Percentiles rank a stretch among this genome's conserved stretches.
phyloP scores from a whole-genome alignment of 2,113 vertebrate species.

The Nycticebus coucang region DNA sequence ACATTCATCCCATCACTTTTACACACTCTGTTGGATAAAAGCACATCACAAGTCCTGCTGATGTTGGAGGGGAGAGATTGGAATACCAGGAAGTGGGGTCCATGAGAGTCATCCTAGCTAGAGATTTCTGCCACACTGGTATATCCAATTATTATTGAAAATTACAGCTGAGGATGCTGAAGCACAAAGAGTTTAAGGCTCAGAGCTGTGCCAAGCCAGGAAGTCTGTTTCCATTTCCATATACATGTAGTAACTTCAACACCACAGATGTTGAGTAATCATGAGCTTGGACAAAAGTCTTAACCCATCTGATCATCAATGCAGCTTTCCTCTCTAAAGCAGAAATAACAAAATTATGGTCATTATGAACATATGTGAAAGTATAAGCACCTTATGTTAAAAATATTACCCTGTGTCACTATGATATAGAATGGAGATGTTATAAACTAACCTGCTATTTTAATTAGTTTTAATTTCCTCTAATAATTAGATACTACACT shows the following conservation, averaged over 20 bases:
- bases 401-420: background rate
- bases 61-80: no score
- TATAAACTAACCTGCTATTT: background rate
- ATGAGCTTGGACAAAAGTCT: background rate
- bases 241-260: background rate
- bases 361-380: background rate
- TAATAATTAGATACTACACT: background rate
- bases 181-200: background rate
- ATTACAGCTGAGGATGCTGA: background rate
- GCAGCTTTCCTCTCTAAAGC: background rate
- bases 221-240: background rate
- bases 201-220: background rate
- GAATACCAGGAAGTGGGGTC: background rate
- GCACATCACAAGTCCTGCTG: background rate
- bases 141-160: background rate
- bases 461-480: background rate
- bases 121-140: background rate
- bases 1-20: background rate
- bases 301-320: background rate
- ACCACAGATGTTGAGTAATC: background rate
- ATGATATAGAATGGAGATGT: background rate
- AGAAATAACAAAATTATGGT: background rate
- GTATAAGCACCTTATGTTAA: background rate
- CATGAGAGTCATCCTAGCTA: background rate
- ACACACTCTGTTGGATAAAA: background rate